phyloP scores from a whole-genome alignment of 2,113 vertebrate species.

The Hyperopisus bebe region DNA sequence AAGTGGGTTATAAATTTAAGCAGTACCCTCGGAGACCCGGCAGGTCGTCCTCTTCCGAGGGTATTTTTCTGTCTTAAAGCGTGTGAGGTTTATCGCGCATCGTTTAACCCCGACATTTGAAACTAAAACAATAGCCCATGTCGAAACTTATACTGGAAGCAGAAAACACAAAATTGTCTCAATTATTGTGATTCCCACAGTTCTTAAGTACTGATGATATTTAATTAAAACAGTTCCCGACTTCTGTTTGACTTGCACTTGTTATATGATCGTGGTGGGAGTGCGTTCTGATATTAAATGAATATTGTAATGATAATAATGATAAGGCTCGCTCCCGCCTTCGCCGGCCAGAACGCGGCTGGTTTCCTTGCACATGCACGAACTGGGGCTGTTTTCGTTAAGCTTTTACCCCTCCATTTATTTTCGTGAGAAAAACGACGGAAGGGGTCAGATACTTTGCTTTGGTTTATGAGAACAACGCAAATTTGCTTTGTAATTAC shows the following conservation, averaged over 20 bases:
- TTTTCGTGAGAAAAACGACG: not conserved
- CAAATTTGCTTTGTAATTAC: not conserved
- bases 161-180: not conserved
- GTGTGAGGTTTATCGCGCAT: not conserved
- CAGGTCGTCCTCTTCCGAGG: not conserved
- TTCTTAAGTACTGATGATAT: not conserved
- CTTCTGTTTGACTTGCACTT: not conserved
- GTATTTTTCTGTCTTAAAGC: not conserved
- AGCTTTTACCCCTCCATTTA: not conserved
- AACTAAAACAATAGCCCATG: not conserved
- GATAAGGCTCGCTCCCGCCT: not conserved
- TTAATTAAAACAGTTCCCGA: not conserved
- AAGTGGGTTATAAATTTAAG: not conserved
- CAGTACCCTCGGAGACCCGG: not conserved
- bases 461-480: not conserved
- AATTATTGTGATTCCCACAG: not conserved
- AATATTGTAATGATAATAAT: not conserved
- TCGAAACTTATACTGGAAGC: not conserved
- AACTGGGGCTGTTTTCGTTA: not conserved
- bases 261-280: not conserved
- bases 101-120: not conserved
- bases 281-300: not conserved
- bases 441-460: not conserved
- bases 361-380: not conserved
- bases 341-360: not conserved